These are phyloP conservation scores for Brachionus paranguensis DNA, from an alignment of 1,140 invertebrate genomes.

Conservation along the genomic window DNA sequence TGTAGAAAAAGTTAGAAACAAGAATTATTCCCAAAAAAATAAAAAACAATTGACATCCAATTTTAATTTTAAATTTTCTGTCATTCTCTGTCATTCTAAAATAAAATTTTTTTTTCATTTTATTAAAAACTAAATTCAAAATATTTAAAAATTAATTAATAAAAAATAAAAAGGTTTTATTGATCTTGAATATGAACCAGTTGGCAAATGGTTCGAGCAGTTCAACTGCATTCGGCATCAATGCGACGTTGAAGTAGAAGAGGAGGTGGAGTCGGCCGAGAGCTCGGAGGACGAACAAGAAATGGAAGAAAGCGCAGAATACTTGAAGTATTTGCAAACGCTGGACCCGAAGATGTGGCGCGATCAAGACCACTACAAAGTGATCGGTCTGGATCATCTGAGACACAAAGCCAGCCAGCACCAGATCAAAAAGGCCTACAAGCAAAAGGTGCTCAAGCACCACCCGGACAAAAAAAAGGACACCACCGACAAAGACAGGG, in stretches of 20 bases:
- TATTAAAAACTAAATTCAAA: no score
- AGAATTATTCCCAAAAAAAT: no score
- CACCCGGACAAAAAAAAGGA: slow-evolving; percentile 91
- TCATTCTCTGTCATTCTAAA: no score
- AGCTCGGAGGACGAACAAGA: slow-evolving; percentile 4
- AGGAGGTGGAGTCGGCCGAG: background rate
- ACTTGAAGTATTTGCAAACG: slow-evolving; percentile 20
- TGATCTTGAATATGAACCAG: slow-evolving; percentile 10
- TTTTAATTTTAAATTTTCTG: no score
- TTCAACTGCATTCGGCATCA: background rate
- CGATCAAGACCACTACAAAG: slow-evolving; percentile 92
- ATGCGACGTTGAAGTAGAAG: background rate
- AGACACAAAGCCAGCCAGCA: slow-evolving; percentile 76
- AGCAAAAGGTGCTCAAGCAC: slow-evolving; percentile 81
- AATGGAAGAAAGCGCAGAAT: slow-evolving; percentile 13
- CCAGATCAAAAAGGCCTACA: slow-evolving; percentile 83
- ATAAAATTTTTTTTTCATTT: no score
- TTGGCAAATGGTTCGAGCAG: slow-evolving; percentile 36
- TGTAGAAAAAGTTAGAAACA: no score
- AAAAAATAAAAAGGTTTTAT: background rate
- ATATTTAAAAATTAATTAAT: no score
- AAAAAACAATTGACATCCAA: no score
- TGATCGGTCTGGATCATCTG: slow-evolving; percentile 76
- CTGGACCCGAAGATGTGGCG: slow-evolving; percentile 29
- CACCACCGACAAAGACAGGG: slow-evolving; percentile 63